These are phyloP conservation scores for Rhabditoides inermis DNA, from an alignment of 2,888 invertebrate species.

Conservation along the genomic window DNA sequence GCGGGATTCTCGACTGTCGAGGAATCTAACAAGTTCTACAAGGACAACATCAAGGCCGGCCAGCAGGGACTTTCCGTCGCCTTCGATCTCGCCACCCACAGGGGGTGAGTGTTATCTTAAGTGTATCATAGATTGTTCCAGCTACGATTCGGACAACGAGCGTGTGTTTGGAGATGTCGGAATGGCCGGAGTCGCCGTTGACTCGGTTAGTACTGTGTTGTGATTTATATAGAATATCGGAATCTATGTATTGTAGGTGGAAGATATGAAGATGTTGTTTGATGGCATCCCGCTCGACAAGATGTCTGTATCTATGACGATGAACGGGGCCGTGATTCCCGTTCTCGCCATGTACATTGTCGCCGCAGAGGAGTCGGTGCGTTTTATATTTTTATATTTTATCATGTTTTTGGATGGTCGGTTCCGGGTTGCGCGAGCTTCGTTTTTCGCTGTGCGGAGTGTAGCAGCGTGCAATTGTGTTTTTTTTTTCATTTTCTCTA, in stretches of 20 bases:
- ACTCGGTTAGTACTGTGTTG: too few species aligned
- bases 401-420: too few species aligned
- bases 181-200: slow-evolving; percentile 64
- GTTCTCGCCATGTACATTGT: slow-evolving; percentile 61
- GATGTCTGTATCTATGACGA: slow-evolving; percentile 63
- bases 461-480: too few species aligned
- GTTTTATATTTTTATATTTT: too few species aligned
- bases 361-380: slow-evolving; percentile 60
- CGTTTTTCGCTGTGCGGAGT: too few species aligned
- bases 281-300: slow-evolving; percentile 60
- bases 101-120: slow-evolving; percentile 57
- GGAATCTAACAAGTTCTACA: slow-evolving; percentile 32
- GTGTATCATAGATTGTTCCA: too few species aligned
- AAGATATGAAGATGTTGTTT: too few species aligned
- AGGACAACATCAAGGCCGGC: slow-evolving; percentile 61
- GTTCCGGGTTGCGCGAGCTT: too few species aligned
- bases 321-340: slow-evolving; percentile 62
- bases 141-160: slow-evolving; percentile 61
- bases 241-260: too few species aligned
- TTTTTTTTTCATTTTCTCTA: background rate
- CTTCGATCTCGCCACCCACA: slow-evolving; percentile 62
- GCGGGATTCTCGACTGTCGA: slow-evolving; percentile 59
- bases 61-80: slow-evolving; percentile 63
- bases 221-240: too few species aligned
- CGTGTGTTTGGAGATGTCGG: slow-evolving; percentile 62